Evolutionary conservation across 2,888 invertebrate species (phyloP).

Genomic region (Mamestra brassicae): DNA sequence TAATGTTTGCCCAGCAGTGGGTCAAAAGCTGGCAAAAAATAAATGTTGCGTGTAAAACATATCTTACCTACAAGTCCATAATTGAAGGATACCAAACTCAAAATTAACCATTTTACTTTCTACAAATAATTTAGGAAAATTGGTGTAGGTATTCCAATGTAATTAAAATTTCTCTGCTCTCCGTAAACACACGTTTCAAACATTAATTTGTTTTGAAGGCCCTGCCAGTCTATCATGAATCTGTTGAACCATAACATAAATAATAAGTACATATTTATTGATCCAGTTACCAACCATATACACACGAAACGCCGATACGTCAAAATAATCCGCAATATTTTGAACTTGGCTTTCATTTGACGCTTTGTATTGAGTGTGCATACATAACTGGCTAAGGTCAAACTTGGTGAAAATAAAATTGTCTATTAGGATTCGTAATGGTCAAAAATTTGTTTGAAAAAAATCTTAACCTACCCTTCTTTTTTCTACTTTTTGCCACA

Average conservation of each 20-base stretch:
- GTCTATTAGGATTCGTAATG: not conserved
- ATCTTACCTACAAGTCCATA: not conserved
- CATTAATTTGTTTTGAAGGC: slow-evolving; percentile 63
- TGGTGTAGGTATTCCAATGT: slow-evolving; percentile 31
- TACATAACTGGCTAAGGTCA: not conserved
- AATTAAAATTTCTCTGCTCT: slow-evolving; percentile 63
- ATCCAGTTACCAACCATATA: slow-evolving; percentile 9
- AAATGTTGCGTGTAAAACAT: not conserved
- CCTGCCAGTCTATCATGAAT: slow-evolving; percentile 25
- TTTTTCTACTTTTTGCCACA: no score
- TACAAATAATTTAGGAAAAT: slow-evolving; percentile 25
- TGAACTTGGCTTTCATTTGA: not conserved
- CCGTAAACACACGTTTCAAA: slow-evolving; percentile 60
- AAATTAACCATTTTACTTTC: slow-evolving; percentile 16
- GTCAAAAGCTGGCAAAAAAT: not conserved
- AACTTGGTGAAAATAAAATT: not conserved
- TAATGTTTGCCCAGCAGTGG: not conserved
- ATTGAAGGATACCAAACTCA: slow-evolving; percentile 17
- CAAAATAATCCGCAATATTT: slow-evolving; percentile 13
- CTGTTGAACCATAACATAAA: slow-evolving; percentile 18
- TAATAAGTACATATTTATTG: slow-evolving; percentile 1
- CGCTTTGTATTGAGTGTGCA: not conserved
- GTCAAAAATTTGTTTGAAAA: no score
- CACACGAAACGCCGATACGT: not conserved
- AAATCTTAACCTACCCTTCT: no score